Base-by-base conservation (phyloP, 37 sponge, comb jelly and placozoan genomes). In the Chondrilla cf. caribensis region DNA sequence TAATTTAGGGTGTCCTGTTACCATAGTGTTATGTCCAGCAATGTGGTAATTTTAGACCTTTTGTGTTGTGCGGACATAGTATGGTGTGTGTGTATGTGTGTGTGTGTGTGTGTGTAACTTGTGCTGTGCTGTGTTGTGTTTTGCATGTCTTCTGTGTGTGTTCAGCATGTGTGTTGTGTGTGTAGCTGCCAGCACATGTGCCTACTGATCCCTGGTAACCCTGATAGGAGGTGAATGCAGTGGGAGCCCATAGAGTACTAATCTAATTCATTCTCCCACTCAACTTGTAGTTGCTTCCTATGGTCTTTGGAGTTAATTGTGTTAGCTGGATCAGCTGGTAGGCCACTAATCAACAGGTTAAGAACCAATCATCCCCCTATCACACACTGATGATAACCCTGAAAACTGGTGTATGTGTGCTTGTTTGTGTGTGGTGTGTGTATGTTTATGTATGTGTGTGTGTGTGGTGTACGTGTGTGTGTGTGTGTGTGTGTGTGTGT, bases 181-280 rank as follows among this genome's bases (percentile, higher is more conserved):
- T 60, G 64, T 60, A n/a, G 6, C 19, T 60, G 64, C 22, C 19
- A 21, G 64, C 15, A n/a, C 15, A n/a, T 60, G 64, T 26, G 29
- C 5, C 19, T 26, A n/a, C 15, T 60, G 6, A 15, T 60, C 6
- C 64, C 24, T 15, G 22, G 64, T 22, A 28, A 26, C 64, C 64
- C 15, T 22, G 28, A 15, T 22, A 28, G 68, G 4, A 3, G 68
- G 35, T 17, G 29, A 33, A 28, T 29, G 33, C 68, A 67, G 68
- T 67, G 68, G 33, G 33, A 67, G 29, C 35, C 68, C 68, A 4
- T 67, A 67, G 33, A 7, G 35, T 29, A 31, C 35, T 67, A 33
- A 67, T 33, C 68, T 67, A 67, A 67, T 67, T 33, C 68, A n/a
- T 17, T 67, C 68, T 67, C 68, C 68, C 68, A 67, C 68, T 67